Evolutionary conservation across 2,888 invertebrate genomes (phyloP).

Genomic region (Eilema griseolum): DNA sequence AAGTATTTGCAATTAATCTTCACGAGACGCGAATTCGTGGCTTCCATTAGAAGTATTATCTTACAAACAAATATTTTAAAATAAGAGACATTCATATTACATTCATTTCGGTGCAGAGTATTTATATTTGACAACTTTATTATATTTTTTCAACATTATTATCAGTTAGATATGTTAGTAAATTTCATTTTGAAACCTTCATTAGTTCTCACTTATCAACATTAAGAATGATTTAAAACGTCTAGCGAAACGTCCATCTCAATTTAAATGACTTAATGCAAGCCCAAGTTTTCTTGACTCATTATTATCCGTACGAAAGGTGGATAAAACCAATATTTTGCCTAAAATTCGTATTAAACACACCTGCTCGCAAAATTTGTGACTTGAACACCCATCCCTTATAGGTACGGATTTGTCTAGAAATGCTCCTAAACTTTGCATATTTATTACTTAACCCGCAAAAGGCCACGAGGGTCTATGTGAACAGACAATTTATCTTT

Average conservation of each 20-base stretch:
- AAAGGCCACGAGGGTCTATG: slow-evolving; percentile 57
- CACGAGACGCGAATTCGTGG: slow-evolving; percentile 24
- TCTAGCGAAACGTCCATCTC: slow-evolving; percentile 18
- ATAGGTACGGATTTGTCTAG: slow-evolving; percentile 76
- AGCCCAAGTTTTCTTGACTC: slow-evolving; percentile 41
- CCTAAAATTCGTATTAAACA: slow-evolving; percentile 76
- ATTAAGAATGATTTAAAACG: slow-evolving; percentile 24
- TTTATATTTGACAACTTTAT: slow-evolving; percentile 37
- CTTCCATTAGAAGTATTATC: slow-evolving; percentile 33
- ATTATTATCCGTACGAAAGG: slow-evolving; percentile 46
- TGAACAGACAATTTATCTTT: slow-evolving; percentile 61
- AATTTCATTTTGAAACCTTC: slow-evolving; percentile 24
- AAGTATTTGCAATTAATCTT: slow-evolving; percentile 40
- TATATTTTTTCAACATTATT: slow-evolving; percentile 26
- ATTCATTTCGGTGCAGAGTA: slow-evolving; percentile 24
- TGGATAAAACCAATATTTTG: slow-evolving; percentile 66
- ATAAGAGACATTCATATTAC: slow-evolving; percentile 19
- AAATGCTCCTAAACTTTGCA: slow-evolving; percentile 78
- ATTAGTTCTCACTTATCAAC: slow-evolving; percentile 30
- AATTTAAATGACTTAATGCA: slow-evolving; percentile 37
- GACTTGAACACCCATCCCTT: slow-evolving; percentile 69
- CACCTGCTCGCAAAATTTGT: slow-evolving; percentile 75
- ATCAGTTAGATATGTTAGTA: slow-evolving; percentile 33
- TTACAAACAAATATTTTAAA: slow-evolving; percentile 27
- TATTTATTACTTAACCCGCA: slow-evolving; percentile 76